phyloP scores from a whole-genome alignment of 2,888 invertebrate genomes.

The Tenthredo scrophulariae region DNA sequence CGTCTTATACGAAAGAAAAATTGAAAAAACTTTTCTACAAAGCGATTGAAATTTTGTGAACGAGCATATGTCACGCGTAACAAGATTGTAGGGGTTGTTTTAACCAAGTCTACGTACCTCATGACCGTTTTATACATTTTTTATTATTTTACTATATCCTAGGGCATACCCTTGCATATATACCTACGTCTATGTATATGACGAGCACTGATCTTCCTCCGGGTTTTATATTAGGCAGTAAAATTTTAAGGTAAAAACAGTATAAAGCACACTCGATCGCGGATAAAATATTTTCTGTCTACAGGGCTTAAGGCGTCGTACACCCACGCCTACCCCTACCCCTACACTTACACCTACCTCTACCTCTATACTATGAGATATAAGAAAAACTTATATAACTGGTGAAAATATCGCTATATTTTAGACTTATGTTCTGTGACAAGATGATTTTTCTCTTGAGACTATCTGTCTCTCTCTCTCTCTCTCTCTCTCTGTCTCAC shows the following conservation, averaged over 20 bases:
- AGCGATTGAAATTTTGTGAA: too few relatives aligned
- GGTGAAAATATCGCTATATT: not conserved
- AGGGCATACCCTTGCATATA: not conserved
- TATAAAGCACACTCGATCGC: not conserved
- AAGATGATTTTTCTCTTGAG: not conserved
- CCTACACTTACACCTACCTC: too few relatives aligned
- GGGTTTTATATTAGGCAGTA: not conserved
- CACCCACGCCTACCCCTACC: too few relatives aligned
- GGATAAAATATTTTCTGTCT: not conserved
- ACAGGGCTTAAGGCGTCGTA: not conserved
- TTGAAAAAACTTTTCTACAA: too few relatives aligned
- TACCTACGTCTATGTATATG: not conserved
- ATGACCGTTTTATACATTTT: not conserved
- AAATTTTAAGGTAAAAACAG: not conserved
- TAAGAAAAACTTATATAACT: constrained; percentile 3
- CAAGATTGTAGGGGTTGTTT: not conserved
- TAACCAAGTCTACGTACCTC: not conserved
- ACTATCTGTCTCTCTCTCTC: constrained; percentile 4
- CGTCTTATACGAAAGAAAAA: too few relatives aligned
- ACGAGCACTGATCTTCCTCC: not conserved
- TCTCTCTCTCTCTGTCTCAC: not conserved
- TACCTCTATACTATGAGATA: not conserved
- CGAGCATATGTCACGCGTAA: not conserved
- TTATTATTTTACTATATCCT: not conserved
- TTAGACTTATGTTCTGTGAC: not conserved